Percentiles rank a stretch among this genome's conserved stretches.
Conservation (phyloP, 2,113 vertebrate species). For the Microcebus tavaratra region DNA sequence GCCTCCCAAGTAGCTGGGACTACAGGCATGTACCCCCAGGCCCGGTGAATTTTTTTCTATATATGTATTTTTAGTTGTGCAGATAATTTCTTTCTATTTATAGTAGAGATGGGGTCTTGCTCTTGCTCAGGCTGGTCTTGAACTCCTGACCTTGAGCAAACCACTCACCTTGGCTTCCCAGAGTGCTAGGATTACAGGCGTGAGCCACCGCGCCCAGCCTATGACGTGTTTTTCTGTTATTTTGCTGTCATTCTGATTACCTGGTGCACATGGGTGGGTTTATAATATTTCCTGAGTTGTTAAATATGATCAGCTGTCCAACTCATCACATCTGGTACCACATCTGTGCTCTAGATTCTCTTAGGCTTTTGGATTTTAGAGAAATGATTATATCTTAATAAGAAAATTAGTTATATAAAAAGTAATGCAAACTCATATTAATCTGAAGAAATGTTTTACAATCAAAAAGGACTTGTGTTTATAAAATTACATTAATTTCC, state of each 20-base stretch:
- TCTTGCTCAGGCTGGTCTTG: too few species aligned
- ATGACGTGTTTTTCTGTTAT: constrained; percentile 17
- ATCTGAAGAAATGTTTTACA: constrained; percentile 42
- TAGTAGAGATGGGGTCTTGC: too few species aligned
- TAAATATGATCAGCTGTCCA: constrained; percentile 44
- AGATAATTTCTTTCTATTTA: too few species aligned
- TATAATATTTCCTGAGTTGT: constrained; percentile 49
- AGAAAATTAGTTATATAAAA: constrained; percentile 58
- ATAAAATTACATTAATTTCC: constrained; percentile 50
- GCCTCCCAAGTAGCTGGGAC: too few species aligned
- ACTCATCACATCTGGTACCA: constrained; percentile 59
- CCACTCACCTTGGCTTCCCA: too few species aligned
- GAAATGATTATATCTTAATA: constrained; percentile 45
- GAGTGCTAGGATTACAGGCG: too few species aligned
- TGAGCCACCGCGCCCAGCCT: background rate
- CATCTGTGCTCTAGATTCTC: constrained; percentile 53
- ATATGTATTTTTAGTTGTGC: too few species aligned
- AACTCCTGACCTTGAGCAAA: too few species aligned
- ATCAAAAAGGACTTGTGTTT: background rate
- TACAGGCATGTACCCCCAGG: too few species aligned
- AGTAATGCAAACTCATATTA: background rate
- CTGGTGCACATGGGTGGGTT: constrained; percentile 8
- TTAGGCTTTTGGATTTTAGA: constrained; percentile 44
- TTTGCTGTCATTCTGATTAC: constrained; percentile 51
- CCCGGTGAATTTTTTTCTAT: too few species aligned